phyloP scores from a whole-genome alignment of 2,797 vertebrate genomes.

The Vireo griseus region DNA sequence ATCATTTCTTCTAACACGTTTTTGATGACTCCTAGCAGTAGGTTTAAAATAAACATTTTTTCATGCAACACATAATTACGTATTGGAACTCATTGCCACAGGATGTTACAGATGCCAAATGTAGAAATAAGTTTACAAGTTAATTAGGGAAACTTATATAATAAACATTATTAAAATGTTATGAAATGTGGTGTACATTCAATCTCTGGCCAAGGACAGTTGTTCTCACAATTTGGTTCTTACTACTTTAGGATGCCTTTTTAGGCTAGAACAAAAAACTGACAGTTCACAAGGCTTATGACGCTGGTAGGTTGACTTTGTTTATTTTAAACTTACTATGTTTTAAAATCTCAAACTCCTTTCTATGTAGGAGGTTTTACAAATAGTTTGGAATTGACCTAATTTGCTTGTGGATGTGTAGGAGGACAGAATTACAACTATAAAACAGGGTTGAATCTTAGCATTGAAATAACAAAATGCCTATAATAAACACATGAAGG shows the following conservation, averaged over 20 bases:
- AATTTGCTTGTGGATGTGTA: neutral
- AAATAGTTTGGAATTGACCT: slow-evolving; percentile 3
- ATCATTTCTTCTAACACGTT: neutral
- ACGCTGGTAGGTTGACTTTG: neutral
- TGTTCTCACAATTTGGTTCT: neutral
- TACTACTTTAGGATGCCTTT: neutral
- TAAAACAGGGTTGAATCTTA: neutral
- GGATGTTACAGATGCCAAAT: slow-evolving; percentile 17
- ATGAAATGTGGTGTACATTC: neutral
- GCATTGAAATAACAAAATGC: slow-evolving; percentile 8
- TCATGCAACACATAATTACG: neutral
- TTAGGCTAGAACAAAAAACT: neutral
- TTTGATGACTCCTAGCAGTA: slow-evolving; percentile 18
- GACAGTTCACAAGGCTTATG: neutral
- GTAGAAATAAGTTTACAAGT: slow-evolving; percentile 14
- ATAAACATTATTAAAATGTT: neutral
- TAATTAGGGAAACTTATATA: slow-evolving; percentile 20
- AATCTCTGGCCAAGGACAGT: neutral
- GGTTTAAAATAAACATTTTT: slow-evolving; percentile 38
- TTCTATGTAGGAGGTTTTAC: slow-evolving; percentile 5
- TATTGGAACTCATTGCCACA: neutral
- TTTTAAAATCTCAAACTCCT: neutral
- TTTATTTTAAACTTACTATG: neutral
- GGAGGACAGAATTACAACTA: neutral
- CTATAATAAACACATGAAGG: slow-evolving; percentile 19